These are phyloP conservation scores for Tachysurus fulvidraco DNA, from an alignment of 2,113 vertebrate species.

Conservation along the genomic window DNA sequence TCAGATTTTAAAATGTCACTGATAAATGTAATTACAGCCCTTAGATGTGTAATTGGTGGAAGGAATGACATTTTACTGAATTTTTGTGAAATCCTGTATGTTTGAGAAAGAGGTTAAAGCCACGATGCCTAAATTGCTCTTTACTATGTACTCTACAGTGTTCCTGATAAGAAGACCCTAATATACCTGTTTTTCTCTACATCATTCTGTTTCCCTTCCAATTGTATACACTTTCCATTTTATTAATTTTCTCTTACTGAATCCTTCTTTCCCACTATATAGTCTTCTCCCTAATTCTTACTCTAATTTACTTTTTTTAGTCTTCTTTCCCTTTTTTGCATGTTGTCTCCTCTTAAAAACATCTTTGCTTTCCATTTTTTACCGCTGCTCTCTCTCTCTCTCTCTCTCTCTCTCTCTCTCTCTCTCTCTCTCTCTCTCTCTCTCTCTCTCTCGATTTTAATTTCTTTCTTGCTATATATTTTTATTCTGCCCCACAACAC, in stretches of 20 bases:
- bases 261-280: no score
- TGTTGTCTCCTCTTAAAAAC: neutral
- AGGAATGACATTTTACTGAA: constrained; percentile 61
- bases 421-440: no score
- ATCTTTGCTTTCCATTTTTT: no score
- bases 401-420: neutral
- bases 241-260: neutral
- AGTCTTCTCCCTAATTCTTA: neutral
- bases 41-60: constrained; percentile 49
- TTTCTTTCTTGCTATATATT: neutral
- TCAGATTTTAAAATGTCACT: constrained; percentile 20
- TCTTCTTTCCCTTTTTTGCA: neutral
- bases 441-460: neutral
- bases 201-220: neutral
- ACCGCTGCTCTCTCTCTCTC: neutral
- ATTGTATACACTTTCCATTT: neutral
- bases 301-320: neutral
- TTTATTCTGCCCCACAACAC: neutral
- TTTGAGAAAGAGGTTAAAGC: neutral
- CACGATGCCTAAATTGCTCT: neutral
- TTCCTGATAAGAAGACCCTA: neutral
- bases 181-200: neutral
- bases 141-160: neutral
- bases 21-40: constrained; percentile 24
- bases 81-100: neutral